Percentiles rank a stretch among this genome's conserved stretches.
These are phyloP conservation scores for Drosophila rhopaloa DNA, from an alignment of 1,140 invertebrate genomes.

Conservation along the genomic window DNA sequence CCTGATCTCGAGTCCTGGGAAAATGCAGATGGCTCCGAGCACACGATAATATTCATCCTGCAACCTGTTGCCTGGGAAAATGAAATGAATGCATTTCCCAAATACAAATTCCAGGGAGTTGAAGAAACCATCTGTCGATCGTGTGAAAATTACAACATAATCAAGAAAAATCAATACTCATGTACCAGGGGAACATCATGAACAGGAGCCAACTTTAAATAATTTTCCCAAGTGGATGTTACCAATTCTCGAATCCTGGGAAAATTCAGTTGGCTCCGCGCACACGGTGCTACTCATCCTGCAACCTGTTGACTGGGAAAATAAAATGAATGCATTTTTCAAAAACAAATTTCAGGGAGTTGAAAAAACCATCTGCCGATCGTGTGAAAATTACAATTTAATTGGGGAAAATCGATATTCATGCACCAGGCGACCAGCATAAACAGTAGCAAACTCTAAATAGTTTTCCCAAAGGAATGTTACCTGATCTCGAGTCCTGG, in stretches of 20 bases:
- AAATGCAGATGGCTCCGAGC: not conserved
- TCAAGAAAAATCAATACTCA: not conserved
- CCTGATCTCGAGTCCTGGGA: constrained; percentile 26
- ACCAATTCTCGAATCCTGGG: constrained; percentile 5
- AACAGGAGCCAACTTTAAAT: not conserved
- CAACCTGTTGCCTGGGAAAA: constrained; percentile 6
- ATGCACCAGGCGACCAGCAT: constrained; percentile 20
- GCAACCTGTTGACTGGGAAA: constrained; percentile 2
- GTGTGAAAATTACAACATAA: constrained; percentile 31
- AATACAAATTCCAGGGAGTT: too few species aligned
- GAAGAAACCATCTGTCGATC: constrained; percentile 19
- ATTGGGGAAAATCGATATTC: not conserved
- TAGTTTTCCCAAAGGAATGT: constrained; percentile 2
- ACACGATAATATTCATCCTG: not conserved
- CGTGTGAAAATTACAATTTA: constrained; percentile 34
- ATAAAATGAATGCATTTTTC: not conserved
- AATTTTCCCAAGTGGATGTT: constrained; percentile 4
- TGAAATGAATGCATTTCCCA: not conserved
- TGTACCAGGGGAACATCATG: constrained; percentile 19
- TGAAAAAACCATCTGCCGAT: constrained; percentile 19
- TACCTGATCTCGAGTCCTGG: constrained; percentile 25
- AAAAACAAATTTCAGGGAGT: too few species aligned
- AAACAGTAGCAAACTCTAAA: not conserved
- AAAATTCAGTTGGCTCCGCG: not conserved
- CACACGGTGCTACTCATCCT: not conserved